Evolutionary conservation across 2,888 invertebrate species (phyloP), one percentile per base, ranked within the genome.

Genomic region (Drosophila testacea): DNA sequence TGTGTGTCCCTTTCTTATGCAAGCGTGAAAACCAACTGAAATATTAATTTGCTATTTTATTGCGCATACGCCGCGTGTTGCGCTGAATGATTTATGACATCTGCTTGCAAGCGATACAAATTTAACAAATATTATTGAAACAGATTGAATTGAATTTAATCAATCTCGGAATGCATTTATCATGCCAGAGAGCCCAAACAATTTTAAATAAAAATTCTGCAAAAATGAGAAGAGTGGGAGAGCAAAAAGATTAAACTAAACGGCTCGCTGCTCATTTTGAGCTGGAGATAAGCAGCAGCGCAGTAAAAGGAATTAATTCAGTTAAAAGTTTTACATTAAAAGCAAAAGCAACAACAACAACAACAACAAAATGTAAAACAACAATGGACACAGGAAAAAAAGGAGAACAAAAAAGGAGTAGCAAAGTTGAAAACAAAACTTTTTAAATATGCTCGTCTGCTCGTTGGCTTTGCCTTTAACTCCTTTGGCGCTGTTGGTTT

Each of bases 401-500:
- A 54, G n/a, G 34, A 30, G 27, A 32, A 51, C 10, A 42, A 51
- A 44, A 44, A 34, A 47, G 39, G 65, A 61, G 87, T 71, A 69
- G 71, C 64, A 83, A 86, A 81, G 80, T 87, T 82, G 72, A 59
- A 42, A 73, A 74, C 69, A 83, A 87, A 86, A 86, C 74, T 86
- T 86, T 86, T 85, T 83, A 86, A 86, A 86, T 85, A 86, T 86
- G 87, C 86, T 85, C 81, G 77, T 83, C 79, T 86, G 86, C 78
- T 83, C 70, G 81, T 77, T 74, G 80, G 81, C 76, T 81, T 82
- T 82, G 77, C 66, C 79, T 80, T 86, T 72, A 83, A 83, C 85
- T 84, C 81, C 81, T 85, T 81, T 81, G 81, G 60, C 48, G 59
- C 57, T 60, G 62, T 56, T 65, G 61, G 60, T 74, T 64, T 75